Percentiles rank a stretch among this genome's conserved stretches.
Evolutionary conservation across 2,888 invertebrate species (phyloP).

Genomic region (Drosophila rubida): DNA sequence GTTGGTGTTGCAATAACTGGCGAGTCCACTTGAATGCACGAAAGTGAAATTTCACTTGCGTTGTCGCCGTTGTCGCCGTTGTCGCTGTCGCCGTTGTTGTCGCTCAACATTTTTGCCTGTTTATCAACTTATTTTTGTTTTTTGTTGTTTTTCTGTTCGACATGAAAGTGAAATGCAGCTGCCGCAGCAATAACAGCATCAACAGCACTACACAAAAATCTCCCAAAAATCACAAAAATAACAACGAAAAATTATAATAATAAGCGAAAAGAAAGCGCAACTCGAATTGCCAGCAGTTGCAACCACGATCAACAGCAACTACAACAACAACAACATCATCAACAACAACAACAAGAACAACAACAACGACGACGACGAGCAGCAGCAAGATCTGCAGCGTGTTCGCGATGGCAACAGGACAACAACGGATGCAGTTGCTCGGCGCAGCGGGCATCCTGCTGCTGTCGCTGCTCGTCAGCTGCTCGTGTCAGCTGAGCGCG

Average conservation of each 20-base stretch:
- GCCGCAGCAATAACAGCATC: conserved; percentile 35
- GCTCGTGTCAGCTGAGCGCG: conserved; percentile 19
- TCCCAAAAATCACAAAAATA: conserved; percentile 3
- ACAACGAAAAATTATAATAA: not conserved
- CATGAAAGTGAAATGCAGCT: conserved; percentile 61
- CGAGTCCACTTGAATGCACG: conserved; percentile 57
- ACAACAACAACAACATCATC: conserved; percentile 6
- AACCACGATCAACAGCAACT: conserved; percentile 4
- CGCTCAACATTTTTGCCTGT: conserved; percentile 37
- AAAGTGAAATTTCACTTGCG: conserved; percentile 79
- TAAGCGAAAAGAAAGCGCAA: conserved; percentile 35
- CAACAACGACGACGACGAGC: not conserved
- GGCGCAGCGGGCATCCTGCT: conserved; percentile 25
- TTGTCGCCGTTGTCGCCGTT: conserved; percentile 25
- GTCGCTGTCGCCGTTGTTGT: conserved; percentile 28
- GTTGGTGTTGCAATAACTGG: conserved; percentile 43
- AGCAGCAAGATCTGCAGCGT: not conserved
- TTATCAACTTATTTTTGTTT: conserved; percentile 44
- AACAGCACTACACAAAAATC: not conserved
- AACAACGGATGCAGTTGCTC: conserved; percentile 19
- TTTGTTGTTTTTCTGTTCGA: conserved; percentile 15
- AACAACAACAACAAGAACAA: not conserved
- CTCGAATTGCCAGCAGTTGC: conserved; percentile 4
- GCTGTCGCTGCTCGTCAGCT: conserved; percentile 28
- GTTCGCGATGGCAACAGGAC: conserved; percentile 31